Conservation (phyloP, 2,113 vertebrate species). For the Seriola dumerili region DNA sequence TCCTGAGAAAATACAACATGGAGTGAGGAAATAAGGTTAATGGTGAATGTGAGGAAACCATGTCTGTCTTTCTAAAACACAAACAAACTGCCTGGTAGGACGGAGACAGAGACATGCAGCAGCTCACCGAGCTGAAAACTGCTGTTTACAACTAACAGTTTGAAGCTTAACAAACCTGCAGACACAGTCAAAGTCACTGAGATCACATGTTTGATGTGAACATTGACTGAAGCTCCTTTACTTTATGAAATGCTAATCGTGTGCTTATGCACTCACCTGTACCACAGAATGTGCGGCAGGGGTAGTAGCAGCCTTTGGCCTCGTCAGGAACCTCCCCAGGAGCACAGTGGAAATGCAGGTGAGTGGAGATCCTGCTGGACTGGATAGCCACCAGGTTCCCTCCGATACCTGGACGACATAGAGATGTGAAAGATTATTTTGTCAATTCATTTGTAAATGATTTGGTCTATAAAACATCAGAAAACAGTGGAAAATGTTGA, state of each 20-base stretch:
- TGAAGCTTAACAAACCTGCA: no score
- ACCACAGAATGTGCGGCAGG: slow-evolving; percentile 93
- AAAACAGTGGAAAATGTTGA: neutral
- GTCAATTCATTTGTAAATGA: neutral
- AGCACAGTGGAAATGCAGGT: slow-evolving; percentile 93
- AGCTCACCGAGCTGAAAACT: no score
- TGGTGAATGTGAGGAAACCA: neutral
- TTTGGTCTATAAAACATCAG: neutral
- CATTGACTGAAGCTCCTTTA: no score
- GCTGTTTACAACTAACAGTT: no score
- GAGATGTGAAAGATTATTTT: neutral
- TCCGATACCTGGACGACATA: slow-evolving; percentile 89
- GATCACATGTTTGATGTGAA: no score
- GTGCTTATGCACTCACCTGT: slow-evolving; percentile 82
- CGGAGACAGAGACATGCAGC: no score
- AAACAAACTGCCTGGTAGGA: neutral
- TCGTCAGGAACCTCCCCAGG: slow-evolving; percentile 94
- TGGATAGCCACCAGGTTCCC: slow-evolving; percentile 98
- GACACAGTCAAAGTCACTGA: no score
- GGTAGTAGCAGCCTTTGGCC: slow-evolving; percentile 92
- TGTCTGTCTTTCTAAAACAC: neutral
- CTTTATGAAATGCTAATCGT: no score
- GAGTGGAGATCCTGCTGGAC: slow-evolving; percentile 97
- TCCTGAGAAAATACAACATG: slow-evolving; percentile 78
- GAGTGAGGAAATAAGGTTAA: neutral